Evolutionary conservation across 1,140 invertebrate genomes (phyloP).

Genomic region (Galleria mellonella): DNA sequence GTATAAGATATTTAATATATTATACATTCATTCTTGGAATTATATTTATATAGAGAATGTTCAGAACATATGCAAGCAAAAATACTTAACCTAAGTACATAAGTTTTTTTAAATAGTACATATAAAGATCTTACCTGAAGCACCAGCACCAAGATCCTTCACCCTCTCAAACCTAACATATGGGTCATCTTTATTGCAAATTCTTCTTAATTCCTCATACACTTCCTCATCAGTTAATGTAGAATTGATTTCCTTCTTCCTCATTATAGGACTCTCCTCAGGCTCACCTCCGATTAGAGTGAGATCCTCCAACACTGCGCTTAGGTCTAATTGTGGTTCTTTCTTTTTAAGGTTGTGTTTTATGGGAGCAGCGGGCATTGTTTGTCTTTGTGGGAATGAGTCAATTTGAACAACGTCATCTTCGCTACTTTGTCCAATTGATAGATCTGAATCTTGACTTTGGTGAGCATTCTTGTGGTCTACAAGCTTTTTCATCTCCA

Average conservation of each 20-base stretch:
- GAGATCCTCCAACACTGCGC: conserved; percentile 59
- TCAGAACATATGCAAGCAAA: no score
- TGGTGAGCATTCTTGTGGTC: conserved; percentile 80
- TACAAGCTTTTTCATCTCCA: conserved; percentile 85
- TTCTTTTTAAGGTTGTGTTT: conserved; percentile 62
- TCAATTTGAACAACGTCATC: conserved; percentile 49
- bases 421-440: conserved; percentile 67
- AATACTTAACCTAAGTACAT: no score
- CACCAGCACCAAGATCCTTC: conserved; percentile 92
- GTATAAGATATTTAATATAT: no score
- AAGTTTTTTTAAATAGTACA: conserved; percentile 5
- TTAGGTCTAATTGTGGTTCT: conserved; percentile 49
- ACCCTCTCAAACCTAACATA: conserved; percentile 85
- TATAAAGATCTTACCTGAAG: conserved; percentile 74
- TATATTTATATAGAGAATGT: background rate
- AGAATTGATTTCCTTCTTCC: conserved; percentile 75
- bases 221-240: conserved; percentile 88
- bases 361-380: conserved; percentile 56
- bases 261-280: conserved; percentile 72
- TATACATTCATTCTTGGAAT: no score
- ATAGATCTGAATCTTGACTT: conserved; percentile 76
- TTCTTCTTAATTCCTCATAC: conserved; percentile 85
- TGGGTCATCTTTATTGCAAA: conserved; percentile 86
- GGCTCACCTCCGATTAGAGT: conserved; percentile 53
- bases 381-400: conserved; percentile 53